A percentile compares a stretch with the other conserved stretches of the same genome.
Evolutionary conservation across 2,113 vertebrate species (phyloP).

Genomic region (Syngnathoides biaculeatus): DNA sequence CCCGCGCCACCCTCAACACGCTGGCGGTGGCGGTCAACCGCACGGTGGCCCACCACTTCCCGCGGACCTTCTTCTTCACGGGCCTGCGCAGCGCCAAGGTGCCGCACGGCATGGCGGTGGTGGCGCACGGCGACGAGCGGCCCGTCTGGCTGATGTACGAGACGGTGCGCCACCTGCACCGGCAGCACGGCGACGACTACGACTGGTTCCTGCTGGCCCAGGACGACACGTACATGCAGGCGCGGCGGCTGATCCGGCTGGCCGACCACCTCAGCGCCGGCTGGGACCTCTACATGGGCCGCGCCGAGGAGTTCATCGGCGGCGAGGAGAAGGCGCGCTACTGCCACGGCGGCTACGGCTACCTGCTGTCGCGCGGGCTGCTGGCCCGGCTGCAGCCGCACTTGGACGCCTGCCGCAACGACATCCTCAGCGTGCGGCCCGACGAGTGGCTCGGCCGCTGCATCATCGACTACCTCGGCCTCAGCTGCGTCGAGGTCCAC

Average conservation of each 20-base stretch:
- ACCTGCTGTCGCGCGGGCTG: constrained; percentile 88
- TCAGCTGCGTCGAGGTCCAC: constrained; percentile 84
- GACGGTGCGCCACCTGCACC: constrained; percentile 86
- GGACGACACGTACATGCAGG: constrained; percentile 90
- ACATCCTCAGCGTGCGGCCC: constrained; percentile 90
- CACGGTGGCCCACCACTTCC: constrained; percentile 88
- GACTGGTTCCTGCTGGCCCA: constrained; percentile 97
- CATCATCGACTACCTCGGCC: constrained; percentile 90
- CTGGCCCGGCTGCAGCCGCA: constrained; percentile 83
- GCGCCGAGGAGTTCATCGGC: constrained; percentile 90
- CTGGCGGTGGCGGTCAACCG: constrained; percentile 93
- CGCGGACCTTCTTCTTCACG: constrained; percentile 87
- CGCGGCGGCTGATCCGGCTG: constrained; percentile 82
- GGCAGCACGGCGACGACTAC: constrained; percentile 85
- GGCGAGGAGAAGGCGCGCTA: constrained; percentile 88
- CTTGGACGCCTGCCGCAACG: constrained; percentile 89
- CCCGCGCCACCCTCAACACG: constrained; percentile 83
- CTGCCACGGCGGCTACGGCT: constrained; percentile 93
- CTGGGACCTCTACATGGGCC: constrained; percentile 88
- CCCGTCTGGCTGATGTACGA: constrained; percentile 98
- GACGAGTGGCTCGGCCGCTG: constrained; percentile 98
- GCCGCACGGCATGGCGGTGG: constrained; percentile 88
- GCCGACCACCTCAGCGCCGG: constrained; percentile 87
- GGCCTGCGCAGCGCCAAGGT: constrained; percentile 86
- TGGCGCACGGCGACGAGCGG: constrained; percentile 88